Evolutionary conservation across 2,888 invertebrate genomes (phyloP).

Genomic region (Deilephila elpenor): DNA sequence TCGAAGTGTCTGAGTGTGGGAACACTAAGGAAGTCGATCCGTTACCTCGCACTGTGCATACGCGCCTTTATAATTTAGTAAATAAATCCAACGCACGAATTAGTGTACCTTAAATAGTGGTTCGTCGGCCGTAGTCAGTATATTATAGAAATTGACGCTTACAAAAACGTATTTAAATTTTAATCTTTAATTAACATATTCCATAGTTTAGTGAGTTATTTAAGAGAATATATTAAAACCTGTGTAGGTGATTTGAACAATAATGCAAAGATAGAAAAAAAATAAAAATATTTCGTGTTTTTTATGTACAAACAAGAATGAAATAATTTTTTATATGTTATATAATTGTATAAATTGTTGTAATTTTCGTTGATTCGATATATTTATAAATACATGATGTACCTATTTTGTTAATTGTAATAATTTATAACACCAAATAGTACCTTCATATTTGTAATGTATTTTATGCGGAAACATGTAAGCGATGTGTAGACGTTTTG

Average conservation of each 20-base stretch:
- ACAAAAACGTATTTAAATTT: slow-evolving; percentile 55
- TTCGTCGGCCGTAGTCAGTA: slow-evolving; percentile 55
- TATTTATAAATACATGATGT: slow-evolving; percentile 55
- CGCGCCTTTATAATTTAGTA: slow-evolving; percentile 33
- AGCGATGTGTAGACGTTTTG: slow-evolving; percentile 80
- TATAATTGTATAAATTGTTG: slow-evolving; percentile 42
- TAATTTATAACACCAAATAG: slow-evolving; percentile 80
- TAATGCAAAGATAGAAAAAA: slow-evolving; percentile 46
- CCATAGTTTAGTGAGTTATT: slow-evolving; percentile 58
- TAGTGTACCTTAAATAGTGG: slow-evolving; percentile 49
- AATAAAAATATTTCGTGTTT: slow-evolving; percentile 55
- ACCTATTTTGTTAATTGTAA: slow-evolving; percentile 69
- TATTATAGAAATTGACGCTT: slow-evolving; percentile 65
- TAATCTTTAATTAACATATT: slow-evolving; percentile 59
- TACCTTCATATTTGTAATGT: slow-evolving; percentile 74
- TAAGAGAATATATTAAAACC: slow-evolving; percentile 57
- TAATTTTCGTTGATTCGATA: slow-evolving; percentile 52
- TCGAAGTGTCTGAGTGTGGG: background rate
- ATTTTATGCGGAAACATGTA: slow-evolving; percentile 71
- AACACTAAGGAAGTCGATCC: background rate
- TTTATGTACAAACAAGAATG: slow-evolving; percentile 42
- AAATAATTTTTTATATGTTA: slow-evolving; percentile 51
- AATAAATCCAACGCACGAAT: slow-evolving; percentile 39
- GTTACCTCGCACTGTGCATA: slow-evolving; percentile 7
- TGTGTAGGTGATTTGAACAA: slow-evolving; percentile 70